Evolutionary conservation across 2,113 vertebrate genomes (phyloP).

Genomic region (Albula goreensis): DNA sequence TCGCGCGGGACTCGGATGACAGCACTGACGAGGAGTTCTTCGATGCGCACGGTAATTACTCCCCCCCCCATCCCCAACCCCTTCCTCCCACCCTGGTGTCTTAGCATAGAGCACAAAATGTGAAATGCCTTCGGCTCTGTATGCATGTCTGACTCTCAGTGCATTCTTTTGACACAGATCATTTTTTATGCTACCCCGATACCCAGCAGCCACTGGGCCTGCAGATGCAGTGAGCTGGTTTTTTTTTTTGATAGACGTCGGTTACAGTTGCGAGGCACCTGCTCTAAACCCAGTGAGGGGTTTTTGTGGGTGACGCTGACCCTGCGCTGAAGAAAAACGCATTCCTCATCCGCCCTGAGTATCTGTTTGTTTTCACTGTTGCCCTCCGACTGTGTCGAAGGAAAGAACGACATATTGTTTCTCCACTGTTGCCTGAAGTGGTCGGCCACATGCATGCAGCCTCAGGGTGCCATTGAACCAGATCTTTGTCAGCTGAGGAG

Average conservation of each 20-base stretch:
- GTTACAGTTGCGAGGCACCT: background rate
- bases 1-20: conserved; percentile 90
- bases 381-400: background rate
- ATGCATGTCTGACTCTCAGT: background rate
- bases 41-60: conserved; percentile 82
- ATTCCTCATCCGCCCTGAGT: background rate
- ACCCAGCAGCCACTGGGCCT: conserved; percentile 69
- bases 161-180: conserved; percentile 58
- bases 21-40: conserved; percentile 96
- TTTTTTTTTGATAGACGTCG: conserved; percentile 26
- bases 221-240: conserved; percentile 58
- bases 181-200: conserved; percentile 69
- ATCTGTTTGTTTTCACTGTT: background rate
- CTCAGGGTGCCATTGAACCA: background rate
- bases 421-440: background rate
- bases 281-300: conserved; percentile 37
- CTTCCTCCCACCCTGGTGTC: background rate
- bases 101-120: background rate
- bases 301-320: conserved; percentile 21
- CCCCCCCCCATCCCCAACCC: background rate
- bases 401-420: background rate
- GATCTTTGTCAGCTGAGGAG: background rate
- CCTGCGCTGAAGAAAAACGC: conserved; percentile 32
- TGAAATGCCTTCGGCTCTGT: background rate
- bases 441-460: background rate